phyloP scores from a whole-genome alignment of 2,113 vertebrate species.

The Grammomys dolichurus region DNA sequence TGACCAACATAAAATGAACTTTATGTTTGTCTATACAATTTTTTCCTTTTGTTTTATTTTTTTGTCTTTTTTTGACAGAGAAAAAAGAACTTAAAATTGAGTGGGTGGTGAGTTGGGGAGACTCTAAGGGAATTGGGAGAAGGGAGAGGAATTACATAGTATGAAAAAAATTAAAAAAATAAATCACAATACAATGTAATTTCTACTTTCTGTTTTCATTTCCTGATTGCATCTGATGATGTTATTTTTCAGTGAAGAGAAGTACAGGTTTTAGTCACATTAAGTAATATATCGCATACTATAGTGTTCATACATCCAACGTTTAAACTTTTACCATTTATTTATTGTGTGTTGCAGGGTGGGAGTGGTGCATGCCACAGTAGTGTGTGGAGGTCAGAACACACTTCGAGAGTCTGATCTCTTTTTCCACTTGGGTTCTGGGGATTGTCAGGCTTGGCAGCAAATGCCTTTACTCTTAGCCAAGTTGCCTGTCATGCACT shows the following conservation, averaged over 20 bases:
- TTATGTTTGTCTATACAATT: not conserved
- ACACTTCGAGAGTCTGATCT: not conserved
- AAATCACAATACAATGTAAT: conserved; percentile 24
- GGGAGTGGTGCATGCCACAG: not conserved
- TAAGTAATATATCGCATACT: not conserved
- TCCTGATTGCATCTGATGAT: conserved; percentile 48
- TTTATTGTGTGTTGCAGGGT: not conserved
- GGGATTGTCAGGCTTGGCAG: not conserved
- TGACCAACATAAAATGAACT: not conserved
- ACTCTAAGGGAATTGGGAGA: not conserved
- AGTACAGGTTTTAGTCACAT: conserved; percentile 18
- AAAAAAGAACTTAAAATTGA: not conserved
- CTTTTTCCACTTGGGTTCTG: not conserved
- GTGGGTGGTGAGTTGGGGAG: not conserved
- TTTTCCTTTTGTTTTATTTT: not conserved
- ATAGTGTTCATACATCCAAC: not conserved
- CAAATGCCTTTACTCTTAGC: not conserved
- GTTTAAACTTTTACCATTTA: not conserved
- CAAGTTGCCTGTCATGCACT: not conserved
- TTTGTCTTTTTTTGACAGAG: not conserved
- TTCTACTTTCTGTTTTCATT: conserved; percentile 62
- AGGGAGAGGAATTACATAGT: not conserved
- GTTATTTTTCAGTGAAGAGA: conserved; percentile 33
- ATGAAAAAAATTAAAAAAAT: not conserved
- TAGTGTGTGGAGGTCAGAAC: not conserved